Percentiles rank a stretch among this genome's conserved stretches.
Evolutionary conservation across 2,113 vertebrate species (phyloP).

Genomic region (Vulpes ferrilata): DNA sequence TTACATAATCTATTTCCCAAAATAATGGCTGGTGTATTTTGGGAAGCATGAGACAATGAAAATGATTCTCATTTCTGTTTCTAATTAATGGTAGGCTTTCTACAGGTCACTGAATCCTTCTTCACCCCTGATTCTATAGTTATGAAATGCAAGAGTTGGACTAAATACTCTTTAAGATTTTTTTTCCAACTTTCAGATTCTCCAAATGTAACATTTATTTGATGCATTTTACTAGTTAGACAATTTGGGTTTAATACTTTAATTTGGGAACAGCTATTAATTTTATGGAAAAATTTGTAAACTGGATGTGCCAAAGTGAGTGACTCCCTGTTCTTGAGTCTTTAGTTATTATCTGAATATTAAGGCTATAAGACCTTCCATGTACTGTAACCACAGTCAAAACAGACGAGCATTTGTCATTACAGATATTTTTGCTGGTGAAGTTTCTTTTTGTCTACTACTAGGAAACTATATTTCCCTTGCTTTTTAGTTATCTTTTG

Average conservation of each 20-base stretch:
- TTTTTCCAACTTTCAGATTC: background rate
- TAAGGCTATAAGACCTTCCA: background rate
- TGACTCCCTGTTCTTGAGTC: background rate
- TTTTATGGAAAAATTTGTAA: background rate
- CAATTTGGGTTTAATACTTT: background rate
- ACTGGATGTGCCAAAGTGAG: background rate
- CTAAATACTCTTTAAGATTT: background rate
- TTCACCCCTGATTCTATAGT: background rate
- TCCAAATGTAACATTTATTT: slow-evolving; percentile 31
- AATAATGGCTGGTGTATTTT: background rate
- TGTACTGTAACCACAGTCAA: background rate
- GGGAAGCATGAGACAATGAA: background rate
- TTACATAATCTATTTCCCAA: background rate
- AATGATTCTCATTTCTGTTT: slow-evolving; percentile 28
- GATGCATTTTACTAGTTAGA: background rate
- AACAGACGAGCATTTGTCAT: background rate
- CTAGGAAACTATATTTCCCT: background rate
- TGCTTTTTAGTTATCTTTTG: background rate
- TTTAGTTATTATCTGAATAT: background rate
- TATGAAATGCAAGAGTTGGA: background rate
- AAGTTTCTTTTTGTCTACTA: background rate
- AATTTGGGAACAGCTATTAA: background rate
- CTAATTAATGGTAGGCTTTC: background rate
- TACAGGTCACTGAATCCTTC: background rate
- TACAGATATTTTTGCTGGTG: background rate